These are phyloP conservation scores for Danionella cerebrum DNA, from an alignment of 2,113 vertebrate species.

Conservation along the genomic window DNA sequence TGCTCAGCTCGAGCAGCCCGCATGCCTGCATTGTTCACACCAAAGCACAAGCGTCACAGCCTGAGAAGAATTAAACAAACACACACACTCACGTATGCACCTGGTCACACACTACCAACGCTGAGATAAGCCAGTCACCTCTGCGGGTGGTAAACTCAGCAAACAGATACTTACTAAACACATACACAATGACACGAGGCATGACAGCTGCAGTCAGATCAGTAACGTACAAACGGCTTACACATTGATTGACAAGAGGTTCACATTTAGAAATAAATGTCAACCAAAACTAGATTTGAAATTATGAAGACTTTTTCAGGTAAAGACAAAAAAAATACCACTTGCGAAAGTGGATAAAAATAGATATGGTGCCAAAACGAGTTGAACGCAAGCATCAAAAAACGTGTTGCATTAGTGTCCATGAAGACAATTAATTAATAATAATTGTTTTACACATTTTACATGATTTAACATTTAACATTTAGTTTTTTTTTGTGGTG, in stretches of 20 bases:
- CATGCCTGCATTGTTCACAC: conserved; percentile 58
- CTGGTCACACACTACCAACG: conserved; percentile 43
- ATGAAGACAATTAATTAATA: no score
- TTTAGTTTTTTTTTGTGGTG: no score
- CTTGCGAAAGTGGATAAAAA: no score
- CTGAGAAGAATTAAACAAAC: conserved; percentile 18
- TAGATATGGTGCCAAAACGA: no score
- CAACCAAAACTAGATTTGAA: no score
- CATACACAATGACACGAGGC: not conserved
- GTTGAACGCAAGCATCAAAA: no score
- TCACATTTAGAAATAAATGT: no score
- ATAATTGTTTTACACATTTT: no score
- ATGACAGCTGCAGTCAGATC: not conserved
- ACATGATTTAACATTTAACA: no score
- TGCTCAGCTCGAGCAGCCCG: conserved; percentile 36
- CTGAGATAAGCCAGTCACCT: conserved; percentile 43
- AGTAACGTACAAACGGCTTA: not conserved
- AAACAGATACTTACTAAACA: not conserved
- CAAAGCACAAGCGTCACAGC: conserved; percentile 10
- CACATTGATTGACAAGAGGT: not conserved
- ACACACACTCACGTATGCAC: conserved; percentile 27
- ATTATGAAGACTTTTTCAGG: no score
- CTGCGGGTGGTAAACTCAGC: not conserved
- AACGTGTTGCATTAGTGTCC: no score
- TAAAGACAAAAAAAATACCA: no score